Base-by-base conservation (phyloP, 2,113 vertebrate species). In the Reinhardtius hippoglossoides region DNA sequence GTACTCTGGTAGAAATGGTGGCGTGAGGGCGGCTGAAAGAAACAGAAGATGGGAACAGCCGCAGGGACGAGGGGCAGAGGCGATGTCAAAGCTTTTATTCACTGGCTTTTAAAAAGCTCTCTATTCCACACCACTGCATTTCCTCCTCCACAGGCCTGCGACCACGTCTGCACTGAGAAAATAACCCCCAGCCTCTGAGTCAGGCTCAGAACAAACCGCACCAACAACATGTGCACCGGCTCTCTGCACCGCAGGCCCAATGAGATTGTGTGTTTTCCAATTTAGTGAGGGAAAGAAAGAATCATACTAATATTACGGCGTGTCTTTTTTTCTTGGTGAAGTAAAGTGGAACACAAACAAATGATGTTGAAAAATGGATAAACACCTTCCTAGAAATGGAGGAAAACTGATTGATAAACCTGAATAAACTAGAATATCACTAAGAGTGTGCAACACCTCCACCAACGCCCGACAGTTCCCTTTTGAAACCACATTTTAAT, bases 11-110 rank as follows among this genome's bases (percentile, higher is more conserved):
- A 78, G 74, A 85, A 87, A 89, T 84, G 71, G 82, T 77, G 84
- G 80, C 50, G 13, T 52, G 74, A 81, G 76, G 74, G 55, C 54
- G 1, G 78, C 78, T 80, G 81, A 37, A 72, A 81, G 82, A 80
- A 82, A 74, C 72, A 74, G 66, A 82, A 78, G 82, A 80, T 42
- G 65, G 59, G 59, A 78, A 27, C 27, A 74, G 75, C 48, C 44
- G 56, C 5, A 9, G 76, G 82, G 83, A 75, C 61, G 65, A 44
- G 8, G 91, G 86, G 87, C 85, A 89, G 85, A 83, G 82, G 84
- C 67, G 83, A 91, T 93, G 92, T 93, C 91, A 92, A 90, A 90
- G 92, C 93, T 94, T 93, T 94, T 92, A 91, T 91, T 89, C 89
- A 90, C 84, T 55, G 71, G 81, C 88, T 89, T 91, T 91, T 87